These are phyloP conservation scores for Bombus polaris DNA, from an alignment of 1,140 invertebrate genomes.

Conservation along the genomic window DNA sequence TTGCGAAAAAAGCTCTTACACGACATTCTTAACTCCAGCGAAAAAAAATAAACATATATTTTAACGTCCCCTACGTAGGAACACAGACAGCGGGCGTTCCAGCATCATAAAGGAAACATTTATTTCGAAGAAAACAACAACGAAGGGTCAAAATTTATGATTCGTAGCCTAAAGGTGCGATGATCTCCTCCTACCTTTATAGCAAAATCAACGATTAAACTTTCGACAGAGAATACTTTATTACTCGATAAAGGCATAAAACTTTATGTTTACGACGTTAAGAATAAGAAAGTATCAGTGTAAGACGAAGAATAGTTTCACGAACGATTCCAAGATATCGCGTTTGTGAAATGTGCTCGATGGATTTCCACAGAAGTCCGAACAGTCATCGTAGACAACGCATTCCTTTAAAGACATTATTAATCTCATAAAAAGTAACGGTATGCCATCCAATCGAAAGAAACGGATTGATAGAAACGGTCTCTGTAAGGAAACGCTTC, in stretches of 20 bases:
- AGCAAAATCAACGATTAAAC: background rate
- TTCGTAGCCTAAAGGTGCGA: background rate
- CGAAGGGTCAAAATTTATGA: background rate
- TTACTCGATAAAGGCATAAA: background rate
- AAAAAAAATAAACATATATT: background rate
- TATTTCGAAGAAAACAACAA: background rate
- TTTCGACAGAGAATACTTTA: slow-evolving; percentile 1
- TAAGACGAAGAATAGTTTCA: background rate
- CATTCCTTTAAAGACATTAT: background rate
- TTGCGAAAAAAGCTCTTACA: too few species aligned
- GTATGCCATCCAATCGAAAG: background rate
- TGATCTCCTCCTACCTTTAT: background rate
- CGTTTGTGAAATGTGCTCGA: background rate
- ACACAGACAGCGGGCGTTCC: background rate
- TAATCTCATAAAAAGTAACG: slow-evolving; percentile 20
- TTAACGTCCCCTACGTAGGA: background rate
- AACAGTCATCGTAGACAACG: background rate
- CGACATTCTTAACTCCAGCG: too few species aligned
- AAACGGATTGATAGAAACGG: background rate
- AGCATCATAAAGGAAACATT: background rate
- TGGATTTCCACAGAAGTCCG: background rate
- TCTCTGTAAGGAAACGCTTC: too few species aligned
- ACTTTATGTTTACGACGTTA: background rate
- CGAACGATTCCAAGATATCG: background rate
- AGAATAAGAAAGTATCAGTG: background rate